Evolutionary conservation across 2,113 vertebrate genomes (phyloP), one percentile per base, ranked within the genome.

Genomic region (Chaetura pelagica): DNA sequence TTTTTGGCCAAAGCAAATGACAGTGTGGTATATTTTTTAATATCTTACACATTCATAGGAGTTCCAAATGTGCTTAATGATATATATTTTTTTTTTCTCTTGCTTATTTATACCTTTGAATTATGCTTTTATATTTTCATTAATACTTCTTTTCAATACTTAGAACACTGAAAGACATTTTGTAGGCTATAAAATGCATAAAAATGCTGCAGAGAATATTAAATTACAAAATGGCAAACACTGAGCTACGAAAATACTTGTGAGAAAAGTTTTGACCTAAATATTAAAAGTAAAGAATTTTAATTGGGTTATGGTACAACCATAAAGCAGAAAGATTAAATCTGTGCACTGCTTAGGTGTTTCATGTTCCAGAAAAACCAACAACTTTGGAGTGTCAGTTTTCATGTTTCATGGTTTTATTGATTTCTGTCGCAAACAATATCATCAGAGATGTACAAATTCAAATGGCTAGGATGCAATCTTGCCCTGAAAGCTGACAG

Each of bases 111-210:
- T 89, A 54, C 21, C 40, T 85, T 93, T 87, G 52, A 94, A 76
- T 93, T 8, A 42, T 63, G 26, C 21, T 87, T 97, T 80, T 84
- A 6, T 42, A 34, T 90, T 94, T 95, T 94, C 24, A 35, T 19
- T 72, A 24, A 20, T 59, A 30, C 19, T 84, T 66, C 21, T 95
- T 87, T 91, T 93, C 32, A 67, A 44, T 6, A 32, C 2, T 46
- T 52, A 51, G 32, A 40, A 40, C 24, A 71, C 52, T 74, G 38
- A 44, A 79, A 46, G 32, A 29, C 16, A 73, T 62, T 87, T 84
- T 59, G 17, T 63, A 72, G 20, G 10, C 23, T 74, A 38, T 51
- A n/a, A 59, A 94, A 89, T 22, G 78, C 84, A 75, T 78, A 26
- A 81, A 92, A 61, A 9, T 12, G 44, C 27, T 32, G 4, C 12